Evolutionary conservation across 2,888 invertebrate species (phyloP), one percentile per base, ranked within the genome.

Genomic region (Cerceris ruficornis): DNA sequence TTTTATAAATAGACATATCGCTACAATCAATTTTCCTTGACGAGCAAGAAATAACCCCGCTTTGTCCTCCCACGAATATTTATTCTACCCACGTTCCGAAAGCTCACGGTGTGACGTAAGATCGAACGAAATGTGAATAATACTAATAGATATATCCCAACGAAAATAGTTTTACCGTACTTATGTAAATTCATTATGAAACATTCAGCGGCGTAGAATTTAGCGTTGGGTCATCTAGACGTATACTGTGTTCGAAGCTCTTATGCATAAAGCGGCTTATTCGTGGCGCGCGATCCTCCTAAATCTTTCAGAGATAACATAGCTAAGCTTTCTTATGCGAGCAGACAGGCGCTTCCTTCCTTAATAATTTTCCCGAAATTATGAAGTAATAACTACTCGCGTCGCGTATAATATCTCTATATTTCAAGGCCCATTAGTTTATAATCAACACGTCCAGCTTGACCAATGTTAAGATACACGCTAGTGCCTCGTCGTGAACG

Each of bases 371-470:
- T 83, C 85, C 77, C 85, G 82, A 87, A 91, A 91, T 91, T 90
- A 91, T 87, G 88, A 89, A 87, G 86, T 88, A 88, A 90, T 88
- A 89, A 87, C 85, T 77, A 81, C 77, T 77, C 79, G 76, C 86
- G 85, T 87, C 83, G 85, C 87, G 92, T 86, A 92, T 92, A 92
- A 92, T 91, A 92, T 92, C 90, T 91, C 91, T 90, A 92, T 92
- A 92, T 91, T 91, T 92, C 92, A 92, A 86, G 72, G 68, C 81
- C 88, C 88, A 90, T 92, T 91, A 90, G 90, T 90, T 91, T 89
- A 89, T 92, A 92, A 92, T 92, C 91, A 92, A 91, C 90, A 90
- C 90, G 90, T 91, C 88, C 86, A 86, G 85, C 80, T 82, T 82
- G 82, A 54, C 88, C 85, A 88, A 86, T 87, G 86, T 83, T 83